A percentile compares a stretch with the other conserved stretches of the same genome.
Evolutionary conservation across 2,888 invertebrate species (phyloP).

Genomic region (Graphium colonna): DNA sequence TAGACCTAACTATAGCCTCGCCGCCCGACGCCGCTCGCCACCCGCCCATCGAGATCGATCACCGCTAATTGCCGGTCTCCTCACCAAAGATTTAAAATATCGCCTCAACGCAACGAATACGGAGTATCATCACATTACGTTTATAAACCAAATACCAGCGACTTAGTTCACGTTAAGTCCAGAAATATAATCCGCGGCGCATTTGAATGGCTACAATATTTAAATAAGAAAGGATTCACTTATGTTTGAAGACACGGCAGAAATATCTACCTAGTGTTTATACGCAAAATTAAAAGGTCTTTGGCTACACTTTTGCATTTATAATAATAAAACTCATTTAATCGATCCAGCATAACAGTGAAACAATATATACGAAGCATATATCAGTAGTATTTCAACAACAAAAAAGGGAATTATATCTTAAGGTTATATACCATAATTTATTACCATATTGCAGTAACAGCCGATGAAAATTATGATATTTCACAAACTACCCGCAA

Average conservation of each 20-base stretch:
- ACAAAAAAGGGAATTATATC: no score
- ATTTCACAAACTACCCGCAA: neutral
- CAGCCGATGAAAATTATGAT: neutral
- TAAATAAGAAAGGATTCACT: neutral
- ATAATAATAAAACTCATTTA: no score
- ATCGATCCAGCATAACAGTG: no score
- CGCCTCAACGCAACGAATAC: slow-evolving; percentile 26
- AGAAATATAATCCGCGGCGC: neutral
- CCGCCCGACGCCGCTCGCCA: slow-evolving; percentile 35
- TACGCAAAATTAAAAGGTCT: no score
- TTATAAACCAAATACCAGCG: neutral
- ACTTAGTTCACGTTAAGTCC: neutral
- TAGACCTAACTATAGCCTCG: no score
- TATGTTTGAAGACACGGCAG: no score
- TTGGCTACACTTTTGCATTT: no score
- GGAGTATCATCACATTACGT: neutral
- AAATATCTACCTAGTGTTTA: no score
- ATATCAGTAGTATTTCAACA: no score
- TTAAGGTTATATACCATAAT: neutral
- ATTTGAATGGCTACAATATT: neutral
- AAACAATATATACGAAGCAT: no score
- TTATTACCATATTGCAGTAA: neutral
- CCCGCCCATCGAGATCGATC: slow-evolving; percentile 74
- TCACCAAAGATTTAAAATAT: slow-evolving; percentile 49
- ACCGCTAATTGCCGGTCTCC: slow-evolving; percentile 70